Conservation (phyloP, 2,888 invertebrate genomes). For the Drosophila cognata region DNA sequence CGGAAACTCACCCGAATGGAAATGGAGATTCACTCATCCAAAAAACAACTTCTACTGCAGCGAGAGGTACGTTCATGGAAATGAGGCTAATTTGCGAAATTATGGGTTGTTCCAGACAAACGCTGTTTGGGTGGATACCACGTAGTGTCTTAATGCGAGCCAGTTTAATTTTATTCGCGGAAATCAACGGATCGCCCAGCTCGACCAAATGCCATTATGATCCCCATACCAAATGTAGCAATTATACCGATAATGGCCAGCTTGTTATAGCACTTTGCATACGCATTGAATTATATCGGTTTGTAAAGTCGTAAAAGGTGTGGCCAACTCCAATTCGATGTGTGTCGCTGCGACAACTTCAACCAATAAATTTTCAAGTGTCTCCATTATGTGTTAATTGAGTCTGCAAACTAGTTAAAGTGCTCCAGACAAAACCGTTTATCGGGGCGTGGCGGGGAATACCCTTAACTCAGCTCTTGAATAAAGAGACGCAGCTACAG, state of each 20-base stretch:
- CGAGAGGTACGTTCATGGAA: constrained; percentile 17
- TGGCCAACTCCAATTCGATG: constrained; percentile 25
- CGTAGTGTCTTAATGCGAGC: not conserved
- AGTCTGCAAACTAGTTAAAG: not conserved
- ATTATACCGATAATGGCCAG: constrained; percentile 41
- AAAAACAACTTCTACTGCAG: constrained; percentile 7
- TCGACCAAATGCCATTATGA: constrained; percentile 28
- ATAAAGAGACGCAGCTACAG: too few species aligned
- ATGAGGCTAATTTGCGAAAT: constrained; percentile 38
- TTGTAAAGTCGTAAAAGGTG: constrained; percentile 19
- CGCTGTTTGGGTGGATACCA: not conserved
- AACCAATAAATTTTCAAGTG: constrained; percentile 39
- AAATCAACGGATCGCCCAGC: constrained; percentile 9
- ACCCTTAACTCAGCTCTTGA: not conserved
- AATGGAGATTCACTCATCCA: constrained; percentile 35
- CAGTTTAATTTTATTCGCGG: not conserved
- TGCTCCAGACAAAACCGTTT: not conserved
- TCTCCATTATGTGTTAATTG: constrained; percentile 22
- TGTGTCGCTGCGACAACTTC: constrained; percentile 21
- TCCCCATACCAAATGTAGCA: constrained; percentile 17
- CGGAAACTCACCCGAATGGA: constrained; percentile 37
- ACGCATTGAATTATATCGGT: constrained; percentile 1
- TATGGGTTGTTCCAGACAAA: constrained; percentile 4
- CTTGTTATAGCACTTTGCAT: constrained; percentile 32
- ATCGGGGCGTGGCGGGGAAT: too few species aligned